These are phyloP conservation scores for Tetraneura akinire DNA, from an alignment of 1,140 invertebrate species.

Conservation along the genomic window DNA sequence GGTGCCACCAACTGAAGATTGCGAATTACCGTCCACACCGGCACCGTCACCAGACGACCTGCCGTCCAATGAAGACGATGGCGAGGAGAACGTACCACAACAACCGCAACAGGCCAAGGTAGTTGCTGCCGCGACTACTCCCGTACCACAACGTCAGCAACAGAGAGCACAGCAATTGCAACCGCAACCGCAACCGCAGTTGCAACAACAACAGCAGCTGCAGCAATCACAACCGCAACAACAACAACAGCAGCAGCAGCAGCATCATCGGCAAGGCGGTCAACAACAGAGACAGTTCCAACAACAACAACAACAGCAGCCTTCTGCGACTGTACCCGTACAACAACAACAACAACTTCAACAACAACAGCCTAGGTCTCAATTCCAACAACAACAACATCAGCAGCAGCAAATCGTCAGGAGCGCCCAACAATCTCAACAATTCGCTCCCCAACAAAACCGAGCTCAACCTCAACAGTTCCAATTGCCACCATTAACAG, in stretches of 20 bases:
- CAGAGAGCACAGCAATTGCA: conserved; percentile 58
- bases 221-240: conserved; percentile 17
- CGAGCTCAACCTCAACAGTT: conserved; percentile 28
- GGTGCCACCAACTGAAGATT: conserved; percentile 84
- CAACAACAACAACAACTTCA: conserved; percentile 16
- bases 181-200: conserved; percentile 53
- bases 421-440: not conserved
- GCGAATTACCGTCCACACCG: conserved; percentile 78
- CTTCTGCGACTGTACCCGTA: conserved; percentile 11
- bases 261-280: not conserved
- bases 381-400: conserved; percentile 13
- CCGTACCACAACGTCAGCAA: conserved; percentile 58
- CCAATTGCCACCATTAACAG: conserved; percentile 21
- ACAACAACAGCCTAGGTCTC: conserved; percentile 20
- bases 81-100: conserved; percentile 53
- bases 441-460: not conserved
- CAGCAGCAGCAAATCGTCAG: conserved; percentile 15
- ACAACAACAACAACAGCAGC: conserved; percentile 51
- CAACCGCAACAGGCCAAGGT: conserved; percentile 57
- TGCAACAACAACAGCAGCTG: conserved; percentile 50
- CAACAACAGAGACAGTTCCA: conserved; percentile 54
- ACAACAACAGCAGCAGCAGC: not conserved
- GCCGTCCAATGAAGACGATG: conserved; percentile 52
- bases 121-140: conserved; percentile 55
- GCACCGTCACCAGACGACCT: conserved; percentile 64